Base-by-base conservation (phyloP, 2,888 invertebrate genomes). In the Nomada hirtipes region DNA sequence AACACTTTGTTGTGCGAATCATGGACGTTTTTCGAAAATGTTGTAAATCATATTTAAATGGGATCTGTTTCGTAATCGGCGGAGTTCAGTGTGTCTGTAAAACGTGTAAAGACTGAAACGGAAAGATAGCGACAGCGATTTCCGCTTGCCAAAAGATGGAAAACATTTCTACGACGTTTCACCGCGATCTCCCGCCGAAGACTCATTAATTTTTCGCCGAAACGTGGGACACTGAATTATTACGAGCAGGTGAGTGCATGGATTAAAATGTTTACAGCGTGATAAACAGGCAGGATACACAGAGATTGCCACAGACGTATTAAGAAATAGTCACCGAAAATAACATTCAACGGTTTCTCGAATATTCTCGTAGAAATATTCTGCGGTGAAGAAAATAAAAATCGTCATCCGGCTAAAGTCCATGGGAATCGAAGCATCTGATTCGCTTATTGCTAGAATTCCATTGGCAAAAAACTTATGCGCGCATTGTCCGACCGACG, bases 91-190 rank as follows among this genome's bases (percentile, higher is more conserved):
- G 55, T 10, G 52, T 23, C 26, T 55, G 36, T 57, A 13, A 26
- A 50, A 23, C 26, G 68, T 11, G 26, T 11, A 70, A 73, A 71
- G 65, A 75, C 65, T 65, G 65, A 74, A 64, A 47, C 18, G 57
- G 50, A 53, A 42, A 67, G 61, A 67, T 64, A 61, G 55, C 70
- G 82, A 67, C 26, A 73, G 18, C 61, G 42, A 23, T 26, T 69
- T 50, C 52, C n/a, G 52, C 29, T 79, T 87, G 87, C 86, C 87
- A 87, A 84, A 83, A 79, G 11, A 44, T 75, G 47, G 68, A 57
- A 76, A 77, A 68, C 57, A 44, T 64, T 67, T 60, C 64, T 59
- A 63, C 57, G 15, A 57, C 20, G 29, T 26, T 53, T 52, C 47
- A 20, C 29, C 47, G 23, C 26, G 13, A 20, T n/a, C 13, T 18